Base-by-base conservation (phyloP, 2,797 vertebrate species). In the Sebastes baramenuke region DNA sequence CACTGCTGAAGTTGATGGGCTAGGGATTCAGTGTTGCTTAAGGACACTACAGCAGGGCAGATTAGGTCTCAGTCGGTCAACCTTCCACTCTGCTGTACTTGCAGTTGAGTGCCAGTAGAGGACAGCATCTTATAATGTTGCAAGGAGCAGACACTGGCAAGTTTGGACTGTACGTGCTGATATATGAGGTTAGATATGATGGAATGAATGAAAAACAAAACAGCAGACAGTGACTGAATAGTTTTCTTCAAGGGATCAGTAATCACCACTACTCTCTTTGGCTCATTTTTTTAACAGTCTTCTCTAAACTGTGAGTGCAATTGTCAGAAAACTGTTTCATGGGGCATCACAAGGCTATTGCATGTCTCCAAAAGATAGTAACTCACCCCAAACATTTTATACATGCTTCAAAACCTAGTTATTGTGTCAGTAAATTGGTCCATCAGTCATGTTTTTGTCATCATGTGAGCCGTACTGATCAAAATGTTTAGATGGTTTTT, bases 51-150 rank as follows among this genome's bases (percentile, higher is more conserved):
- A 77, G 16, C 55, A 60, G 36, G 55, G 2, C 29, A 70, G 24
- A 20, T 58, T 1, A 24, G 25, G 0, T 59, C 30, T 68, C 25
- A 29, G 56, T 46, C 20, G 58, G 18, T 59, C 24, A 16, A 34
- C 11, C 32, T 59, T 32, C 4, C 5, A 12, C 36, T 5, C 22
- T 74, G 46, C 25, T 89, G 85, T 72, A 82, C 67, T 72, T 83
- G 11, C 24, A 61, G 8, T 32, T 67, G 4, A 22, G 12, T 13
- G 59, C 79, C 91, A 89, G 86, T 82, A 90, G 93, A 92, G 89
- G 88, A 52, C 88, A 65, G 85, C 85, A 83, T 24, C 68, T 27
- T 61, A 32, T 75, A 60, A 74, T 58, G 14, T 60, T 72, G 9
- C 30, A 36, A 27, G 42, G 7, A 67, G 36, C 38, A 25, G 36